Percentiles rank a stretch among this genome's conserved stretches.
phyloP scores from a whole-genome alignment of 2,797 vertebrate genomes.

The Lepus townsendii region DNA sequence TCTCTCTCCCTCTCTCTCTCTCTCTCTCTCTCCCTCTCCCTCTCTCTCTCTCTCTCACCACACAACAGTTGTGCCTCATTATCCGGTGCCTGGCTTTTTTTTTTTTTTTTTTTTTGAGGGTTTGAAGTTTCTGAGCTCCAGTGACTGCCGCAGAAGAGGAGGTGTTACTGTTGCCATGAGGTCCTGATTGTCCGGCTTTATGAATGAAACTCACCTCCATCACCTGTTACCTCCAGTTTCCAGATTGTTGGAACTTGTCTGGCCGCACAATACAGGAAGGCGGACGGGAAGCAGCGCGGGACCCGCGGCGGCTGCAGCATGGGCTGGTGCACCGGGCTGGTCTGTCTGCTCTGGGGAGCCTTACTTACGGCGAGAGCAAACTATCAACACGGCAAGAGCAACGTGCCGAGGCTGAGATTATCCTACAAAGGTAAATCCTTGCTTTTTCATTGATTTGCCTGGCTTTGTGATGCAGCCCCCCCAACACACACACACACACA shows the following conservation, averaged over 20 bases:
- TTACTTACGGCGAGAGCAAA: conserved; percentile 88
- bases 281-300: conserved; percentile 87
- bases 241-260: conserved; percentile 88
- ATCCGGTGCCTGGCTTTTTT: conserved; percentile 84
- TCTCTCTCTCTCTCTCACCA: conserved; percentile 66
- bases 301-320: conserved; percentile 91
- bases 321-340: conserved; percentile 93
- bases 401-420: conserved; percentile 95
- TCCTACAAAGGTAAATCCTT: conserved; percentile 95
- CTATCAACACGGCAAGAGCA: conserved; percentile 93
- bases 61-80: conserved; percentile 87
- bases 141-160: conserved; percentile 89
- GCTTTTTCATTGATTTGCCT: conserved; percentile 67
- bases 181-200: conserved; percentile 81
- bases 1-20: conserved; percentile 58
- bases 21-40: conserved; percentile 56
- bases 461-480: conserved; percentile 55
- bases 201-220: conserved; percentile 89
- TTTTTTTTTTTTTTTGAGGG: conserved; percentile 70
- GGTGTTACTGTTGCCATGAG: conserved; percentile 88
- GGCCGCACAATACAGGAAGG: conserved; percentile 87
- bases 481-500: not conserved
- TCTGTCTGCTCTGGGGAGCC: conserved; percentile 92
- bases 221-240: conserved; percentile 92
- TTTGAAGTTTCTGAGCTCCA: conserved; percentile 86